A percentile compares a stretch with the other conserved stretches of the same genome.
Conservation (phyloP, 2,888 invertebrate genomes). For the Amiota mariae region DNA sequence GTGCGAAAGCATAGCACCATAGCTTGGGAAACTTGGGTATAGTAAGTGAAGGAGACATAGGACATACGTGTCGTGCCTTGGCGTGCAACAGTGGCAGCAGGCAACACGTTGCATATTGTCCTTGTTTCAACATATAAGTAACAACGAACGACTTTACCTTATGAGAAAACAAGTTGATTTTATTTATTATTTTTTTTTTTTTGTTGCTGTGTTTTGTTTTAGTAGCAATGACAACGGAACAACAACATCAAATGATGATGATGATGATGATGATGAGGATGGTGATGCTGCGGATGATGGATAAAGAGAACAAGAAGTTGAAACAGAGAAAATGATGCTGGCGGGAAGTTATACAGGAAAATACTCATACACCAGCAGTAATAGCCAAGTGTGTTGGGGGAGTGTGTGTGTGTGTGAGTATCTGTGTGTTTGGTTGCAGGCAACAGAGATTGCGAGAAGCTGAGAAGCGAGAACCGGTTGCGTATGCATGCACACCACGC, state of each 20-base stretch:
- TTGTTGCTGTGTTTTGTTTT: conserved; percentile 9
- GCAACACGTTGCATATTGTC: conserved; percentile 31
- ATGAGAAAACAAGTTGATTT: conserved; percentile 29
- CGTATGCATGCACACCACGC: neutral
- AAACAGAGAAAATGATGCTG: neutral
- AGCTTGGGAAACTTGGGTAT: no score
- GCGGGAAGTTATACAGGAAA: neutral
- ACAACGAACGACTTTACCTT: conserved; percentile 20
- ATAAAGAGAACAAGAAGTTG: neutral
- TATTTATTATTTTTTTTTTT: neutral
- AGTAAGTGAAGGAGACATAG: no score
- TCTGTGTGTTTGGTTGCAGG: neutral
- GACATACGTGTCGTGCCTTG: no score
- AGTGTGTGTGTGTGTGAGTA: no score
- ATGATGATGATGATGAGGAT: conserved; percentile 38
- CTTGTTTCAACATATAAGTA: conserved; percentile 19
- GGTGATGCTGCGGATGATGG: conserved; percentile 8
- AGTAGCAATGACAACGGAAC: neutral
- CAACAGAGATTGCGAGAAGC: no score
- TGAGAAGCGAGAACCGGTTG: neutral
- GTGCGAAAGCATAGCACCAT: no score
- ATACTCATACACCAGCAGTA: no score
- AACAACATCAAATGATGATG: neutral
- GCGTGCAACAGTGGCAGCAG: neutral
- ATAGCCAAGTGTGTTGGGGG: no score